These are phyloP conservation scores for Dolichotis patagonum DNA, from an alignment of 2,113 vertebrate species.

Conservation along the genomic window DNA sequence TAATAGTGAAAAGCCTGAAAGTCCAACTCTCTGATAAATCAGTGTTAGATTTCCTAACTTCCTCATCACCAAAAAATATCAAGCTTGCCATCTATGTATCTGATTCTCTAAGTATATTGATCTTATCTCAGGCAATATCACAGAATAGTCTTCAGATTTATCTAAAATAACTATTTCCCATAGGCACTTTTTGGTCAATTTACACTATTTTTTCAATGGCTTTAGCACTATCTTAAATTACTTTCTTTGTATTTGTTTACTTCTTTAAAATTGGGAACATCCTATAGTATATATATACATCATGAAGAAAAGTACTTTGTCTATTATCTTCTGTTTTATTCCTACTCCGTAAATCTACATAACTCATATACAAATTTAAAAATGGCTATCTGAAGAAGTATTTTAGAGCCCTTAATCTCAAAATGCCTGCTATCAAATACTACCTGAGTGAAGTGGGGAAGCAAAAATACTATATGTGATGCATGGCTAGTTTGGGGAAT, in stretches of 20 bases:
- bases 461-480: background rate
- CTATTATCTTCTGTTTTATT: background rate
- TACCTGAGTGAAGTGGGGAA: background rate
- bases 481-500: background rate
- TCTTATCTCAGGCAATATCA: background rate
- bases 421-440: background rate
- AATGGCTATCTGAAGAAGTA: background rate
- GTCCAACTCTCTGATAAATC: background rate
- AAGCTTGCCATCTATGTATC: background rate
- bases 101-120: background rate
- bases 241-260: background rate
- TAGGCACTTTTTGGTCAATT: background rate
- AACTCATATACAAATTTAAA: background rate
- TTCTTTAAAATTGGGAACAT: background rate
- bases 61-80: background rate
- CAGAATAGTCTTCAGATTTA: background rate
- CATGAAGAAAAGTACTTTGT: background rate
- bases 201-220: background rate
- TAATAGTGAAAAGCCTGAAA: background rate
- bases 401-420: background rate
- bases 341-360: background rate
- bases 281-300: background rate
- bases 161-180: background rate
- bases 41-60: background rate
- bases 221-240: background rate